Conservation (phyloP, 1,140 invertebrate species). For the Drosophila trapezifrons region DNA sequence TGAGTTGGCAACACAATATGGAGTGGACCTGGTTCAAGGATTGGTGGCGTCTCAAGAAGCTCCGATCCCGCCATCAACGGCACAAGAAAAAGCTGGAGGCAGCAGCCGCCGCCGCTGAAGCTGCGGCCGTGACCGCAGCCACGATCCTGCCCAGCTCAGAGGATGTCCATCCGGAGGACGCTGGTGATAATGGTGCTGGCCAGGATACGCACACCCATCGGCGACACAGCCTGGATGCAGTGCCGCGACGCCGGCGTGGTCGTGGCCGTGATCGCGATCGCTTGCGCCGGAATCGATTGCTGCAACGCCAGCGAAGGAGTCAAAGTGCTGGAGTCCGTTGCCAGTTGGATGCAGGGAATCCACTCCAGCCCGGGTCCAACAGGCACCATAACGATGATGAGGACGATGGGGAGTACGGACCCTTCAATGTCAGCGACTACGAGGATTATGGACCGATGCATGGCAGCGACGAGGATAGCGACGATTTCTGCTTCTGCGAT, state of each 20-base stretch:
- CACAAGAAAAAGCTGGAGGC: slow-evolving; percentile 85
- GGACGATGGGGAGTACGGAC: slow-evolving; percentile 64
- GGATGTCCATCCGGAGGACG: neutral
- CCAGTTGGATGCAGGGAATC: neutral
- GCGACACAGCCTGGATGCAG: slow-evolving; percentile 22
- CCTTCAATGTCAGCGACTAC: slow-evolving; percentile 70
- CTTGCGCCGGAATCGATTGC: slow-evolving; percentile 31
- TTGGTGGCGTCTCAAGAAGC: slow-evolving; percentile 90
- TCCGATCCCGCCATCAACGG: slow-evolving; percentile 84
- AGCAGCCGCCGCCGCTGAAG: slow-evolving; percentile 72
- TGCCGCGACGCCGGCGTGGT: slow-evolving; percentile 9
- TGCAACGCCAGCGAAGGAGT: slow-evolving; percentile 48
- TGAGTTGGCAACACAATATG: slow-evolving; percentile 82
- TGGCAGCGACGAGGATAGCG: slow-evolving; percentile 74
- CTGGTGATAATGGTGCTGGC: neutral
- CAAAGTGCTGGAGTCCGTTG: slow-evolving; percentile 28
- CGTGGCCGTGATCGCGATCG: slow-evolving; percentile 35
- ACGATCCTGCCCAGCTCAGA: slow-evolving; percentile 1
- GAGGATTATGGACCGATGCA: slow-evolving; percentile 49
- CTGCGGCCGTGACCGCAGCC: slow-evolving; percentile 11
- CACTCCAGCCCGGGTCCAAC: neutral
- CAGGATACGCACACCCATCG: slow-evolving; percentile 7
- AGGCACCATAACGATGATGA: slow-evolving; percentile 28
- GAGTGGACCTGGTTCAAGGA: slow-evolving; percentile 91
- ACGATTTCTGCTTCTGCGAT: slow-evolving; percentile 89